Percentiles rank a stretch among this genome's conserved stretches.
Evolutionary conservation across 2,888 invertebrate species (phyloP).

Genomic region (Argyresthia goedartella): DNA sequence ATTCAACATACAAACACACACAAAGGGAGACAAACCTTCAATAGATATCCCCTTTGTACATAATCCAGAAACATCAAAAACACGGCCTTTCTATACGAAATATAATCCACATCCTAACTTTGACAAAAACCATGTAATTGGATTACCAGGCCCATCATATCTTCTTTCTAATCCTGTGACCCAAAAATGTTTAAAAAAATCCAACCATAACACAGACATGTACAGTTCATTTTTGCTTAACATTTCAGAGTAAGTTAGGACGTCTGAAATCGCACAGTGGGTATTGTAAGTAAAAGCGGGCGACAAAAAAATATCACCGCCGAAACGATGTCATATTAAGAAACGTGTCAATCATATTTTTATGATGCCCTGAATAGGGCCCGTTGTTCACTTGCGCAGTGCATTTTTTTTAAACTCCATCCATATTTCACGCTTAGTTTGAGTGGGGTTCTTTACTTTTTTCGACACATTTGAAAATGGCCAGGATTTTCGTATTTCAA

Average conservation of each 20-base stretch:
- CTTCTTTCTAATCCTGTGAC: slow-evolving; percentile 44
- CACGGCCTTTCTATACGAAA: slow-evolving; percentile 53
- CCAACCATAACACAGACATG: not conserved
- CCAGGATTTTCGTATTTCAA: slow-evolving; percentile 27
- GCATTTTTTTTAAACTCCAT: slow-evolving; percentile 28
- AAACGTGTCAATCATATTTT: slow-evolving; percentile 71
- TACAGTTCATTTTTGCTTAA: slow-evolving; percentile 9
- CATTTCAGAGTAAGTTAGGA: slow-evolving; percentile 8
- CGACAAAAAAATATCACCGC: slow-evolving; percentile 70
- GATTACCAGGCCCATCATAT: slow-evolving; percentile 66
- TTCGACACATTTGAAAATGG: slow-evolving; percentile 23
- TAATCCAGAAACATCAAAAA: slow-evolving; percentile 46
- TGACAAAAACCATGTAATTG: slow-evolving; percentile 66
- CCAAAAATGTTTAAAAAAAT: slow-evolving; percentile 23
- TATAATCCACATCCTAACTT: slow-evolving; percentile 65
- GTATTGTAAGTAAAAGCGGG: slow-evolving; percentile 32
- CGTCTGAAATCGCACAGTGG: slow-evolving; percentile 10
- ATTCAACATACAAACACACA: slow-evolving; percentile 29
- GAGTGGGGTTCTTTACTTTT: slow-evolving; percentile 44
- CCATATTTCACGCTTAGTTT: slow-evolving; percentile 63
- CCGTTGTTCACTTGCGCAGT: slow-evolving; percentile 63
- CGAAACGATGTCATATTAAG: slow-evolving; percentile 69
- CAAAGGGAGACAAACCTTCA: slow-evolving; percentile 41
- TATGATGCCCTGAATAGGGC: slow-evolving; percentile 57
- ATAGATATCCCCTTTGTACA: slow-evolving; percentile 51